Base-by-base conservation (phyloP, 2,888 invertebrate genomes). In the Theretra japonica region DNA sequence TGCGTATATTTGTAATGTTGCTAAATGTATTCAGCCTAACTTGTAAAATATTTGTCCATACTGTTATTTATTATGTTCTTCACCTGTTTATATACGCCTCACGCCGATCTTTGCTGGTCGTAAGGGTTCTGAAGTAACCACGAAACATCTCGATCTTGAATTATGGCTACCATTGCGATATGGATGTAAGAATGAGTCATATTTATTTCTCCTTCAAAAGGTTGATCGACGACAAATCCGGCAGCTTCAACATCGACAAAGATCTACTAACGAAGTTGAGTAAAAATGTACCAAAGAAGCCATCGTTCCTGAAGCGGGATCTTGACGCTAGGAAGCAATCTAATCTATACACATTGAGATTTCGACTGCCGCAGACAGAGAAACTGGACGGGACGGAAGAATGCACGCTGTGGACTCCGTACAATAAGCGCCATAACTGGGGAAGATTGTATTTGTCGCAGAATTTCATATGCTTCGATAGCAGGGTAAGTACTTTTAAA, bases 391-490 rank as follows among this genome's bases (percentile, higher is more conserved):
- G 99, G 0, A 97, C 97, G 62, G 97, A 98, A 71, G 98, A 98
- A 83, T 98, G 98, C 84, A 96, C 97, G 15, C 92, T 99, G 71
- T 98, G 98, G 97, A 99, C 99, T 1, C 99, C 99, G 0, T 99
- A 98, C 88, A 98, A 98, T 86, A 99, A 99, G 88, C 96, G 96
- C 78, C 97, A 98, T 86, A 97, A 97, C 72, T 96, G 96, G 94
- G 99, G 99, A 21, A 96, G 97, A 77, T 95, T 99, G 82, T 99
- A 97, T 89, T 93, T 99, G 69, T 99, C 99, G 0, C 97, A 97
- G 84, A 98, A 98, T 93, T 99, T 98, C 88, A 96, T 99, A 82
- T 99, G 99, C 89, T 99, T 99, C 88, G 97, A 98, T 85, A 99
- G 99, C 90, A 96, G 98, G 95, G 99, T 99, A 86, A 95, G 95